Evolutionary conservation across 23 tunicate species (phyloP), one percentile per base, ranked within the genome.

Genomic region (Ciona savignyi): DNA sequence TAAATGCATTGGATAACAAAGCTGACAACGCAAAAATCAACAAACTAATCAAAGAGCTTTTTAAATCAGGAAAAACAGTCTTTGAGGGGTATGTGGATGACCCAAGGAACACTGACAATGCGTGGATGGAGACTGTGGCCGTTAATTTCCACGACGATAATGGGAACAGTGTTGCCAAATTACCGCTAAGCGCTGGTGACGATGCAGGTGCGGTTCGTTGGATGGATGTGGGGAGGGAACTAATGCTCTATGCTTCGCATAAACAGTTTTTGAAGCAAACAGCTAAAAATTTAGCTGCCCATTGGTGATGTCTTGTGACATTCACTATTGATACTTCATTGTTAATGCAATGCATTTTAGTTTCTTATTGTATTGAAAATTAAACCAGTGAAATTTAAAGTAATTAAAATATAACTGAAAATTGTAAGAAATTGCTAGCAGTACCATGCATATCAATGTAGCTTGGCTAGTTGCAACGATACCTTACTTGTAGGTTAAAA

Each of bases 71-170:
- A 27, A 33, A n/a, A 19, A 34, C 21, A 63, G 89, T 84, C 1
- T 94, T 74, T 71, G 75, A 83, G 61, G 99, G 99, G 0, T 83
- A 84, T 48, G 95, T 94, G 1, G 95, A 94, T 35, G 99, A 94
- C 65, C 95, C 89, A 6, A 34, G 99, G 25, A 94, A 94, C 68
- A 94, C 99, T 9, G 99, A 94, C 60, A 94, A 94, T 34, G 86
- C 90, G 0, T 94, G 99, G 99, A 94, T 94, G 95, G 99, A 94
- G 65, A 94, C 95, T 30, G 86, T 80, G 64, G 97, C 97, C 4
- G 74, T 80, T 29, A 94, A 87, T 71, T 94, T 87, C 51, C 99
- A 94, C 35, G 99, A 94, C 32, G 95, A 94, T 25, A 64, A 51
- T 25, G 84, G 84, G 19, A 70, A 67, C 61, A 77, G 92, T 42